Evolutionary conservation across 2,888 invertebrate genomes (phyloP), one percentile per base, ranked within the genome.

Genomic region (Therioaphis trifolii): DNA sequence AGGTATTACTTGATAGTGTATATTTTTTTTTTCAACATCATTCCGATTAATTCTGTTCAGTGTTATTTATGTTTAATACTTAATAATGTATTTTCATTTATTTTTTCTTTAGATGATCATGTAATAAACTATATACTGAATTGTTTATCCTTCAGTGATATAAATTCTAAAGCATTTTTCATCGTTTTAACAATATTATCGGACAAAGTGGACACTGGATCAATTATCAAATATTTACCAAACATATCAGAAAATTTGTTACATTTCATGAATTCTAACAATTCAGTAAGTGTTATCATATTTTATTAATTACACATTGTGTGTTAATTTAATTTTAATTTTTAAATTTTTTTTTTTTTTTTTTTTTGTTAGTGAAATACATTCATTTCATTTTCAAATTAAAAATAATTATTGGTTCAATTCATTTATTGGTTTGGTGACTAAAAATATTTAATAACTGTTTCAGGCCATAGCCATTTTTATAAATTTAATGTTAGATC

Each of bases 381-480:
- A 66, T 7, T 7, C 35, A 35, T 15, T 12, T 35, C 18, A 63
- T 66, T n/a, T 66, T 63, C n/a, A 58, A 58, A 12, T 12, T 4
- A 21, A 21, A 58, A 24, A 58, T 58, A 58, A 12, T 12, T 12
- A 2, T 21, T 58, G 7, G 18, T 5, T n/a, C 9, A 15, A 55
- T n/a, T 5, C 2, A 5, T 55, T n/a, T n/a, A 21, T n/a, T 55
- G 11, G 27, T 63, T 15, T 29, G 21, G 21, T 11, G 2, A 58
- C 11, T 58, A 7, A 71, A 80, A 84, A 82, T 85, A 24, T 61
- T 49, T 63, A 68, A 58, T 21, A 68, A 68, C 84, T 85, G 14
- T 76, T 87, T 88, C 88, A 90, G 91, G 91, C 89, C 85, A 90
- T 87, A 87, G 90, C 89, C 86, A 89, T 92, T 21, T 92, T 91